Conservation (phyloP, 2,888 invertebrate species). For the Zygaena filipendulae region DNA sequence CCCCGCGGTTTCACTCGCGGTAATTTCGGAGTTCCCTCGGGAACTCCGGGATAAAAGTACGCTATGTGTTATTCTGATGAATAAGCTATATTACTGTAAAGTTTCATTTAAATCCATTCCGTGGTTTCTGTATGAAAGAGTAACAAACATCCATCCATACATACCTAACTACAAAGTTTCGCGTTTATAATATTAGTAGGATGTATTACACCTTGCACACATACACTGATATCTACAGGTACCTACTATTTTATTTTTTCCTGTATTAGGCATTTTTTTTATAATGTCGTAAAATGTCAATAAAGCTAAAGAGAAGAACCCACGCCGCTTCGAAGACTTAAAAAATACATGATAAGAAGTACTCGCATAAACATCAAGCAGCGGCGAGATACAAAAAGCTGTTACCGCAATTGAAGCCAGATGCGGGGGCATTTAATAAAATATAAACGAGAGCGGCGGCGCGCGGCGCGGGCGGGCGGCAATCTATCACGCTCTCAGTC, state of each 20-base stretch:
- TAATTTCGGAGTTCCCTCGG: not conserved
- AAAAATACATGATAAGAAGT: too few relatives aligned
- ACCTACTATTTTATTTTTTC: too few relatives aligned
- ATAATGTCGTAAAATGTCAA: too few relatives aligned
- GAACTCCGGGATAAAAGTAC: not conserved
- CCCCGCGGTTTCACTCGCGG: not conserved
- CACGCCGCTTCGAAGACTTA: too few relatives aligned
- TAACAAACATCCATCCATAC: not conserved
- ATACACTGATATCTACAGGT: constrained; percentile 17
- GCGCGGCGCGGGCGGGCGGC: constrained; percentile 39
- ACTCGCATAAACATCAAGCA: constrained; percentile 27
- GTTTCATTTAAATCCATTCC: not conserved
- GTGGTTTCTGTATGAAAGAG: not conserved
- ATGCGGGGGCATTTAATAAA: constrained; percentile 55
- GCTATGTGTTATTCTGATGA: too few relatives aligned
- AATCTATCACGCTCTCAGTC: constrained; percentile 62
- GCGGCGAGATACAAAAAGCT: constrained; percentile 42
- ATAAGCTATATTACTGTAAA: too few relatives aligned
- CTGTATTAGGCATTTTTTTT: too few relatives aligned
- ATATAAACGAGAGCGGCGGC: constrained; percentile 46
- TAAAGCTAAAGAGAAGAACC: too few relatives aligned
- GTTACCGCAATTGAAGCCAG: constrained; percentile 55
- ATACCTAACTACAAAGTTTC: not conserved
- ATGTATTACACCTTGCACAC: not conserved
- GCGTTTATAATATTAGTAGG: not conserved